A percentile compares a stretch with the other conserved stretches of the same genome.
Conservation (phyloP, 2,888 invertebrate species). For the Orthosia gracilis region DNA sequence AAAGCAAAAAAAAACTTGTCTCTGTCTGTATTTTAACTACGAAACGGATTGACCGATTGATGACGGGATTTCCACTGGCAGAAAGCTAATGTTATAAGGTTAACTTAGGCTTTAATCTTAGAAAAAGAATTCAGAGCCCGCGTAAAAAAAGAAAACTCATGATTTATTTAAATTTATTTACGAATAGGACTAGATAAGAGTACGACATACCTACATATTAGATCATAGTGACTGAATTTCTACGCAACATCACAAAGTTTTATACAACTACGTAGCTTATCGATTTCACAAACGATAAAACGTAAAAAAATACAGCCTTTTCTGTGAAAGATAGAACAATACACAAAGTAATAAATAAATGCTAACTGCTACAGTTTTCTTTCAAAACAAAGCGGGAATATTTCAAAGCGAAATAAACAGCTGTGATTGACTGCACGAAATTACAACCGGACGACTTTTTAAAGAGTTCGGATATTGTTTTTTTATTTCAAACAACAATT, state of each 20-base stretch:
- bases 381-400: slow-evolving; percentile 19
- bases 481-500: slow-evolving; percentile 10
- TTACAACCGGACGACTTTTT: slow-evolving; percentile 52
- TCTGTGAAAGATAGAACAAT: slow-evolving; percentile 24
- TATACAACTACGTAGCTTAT: not conserved
- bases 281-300: slow-evolving; percentile 34
- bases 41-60: no score
- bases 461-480: slow-evolving; percentile 28
- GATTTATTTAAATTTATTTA: no score
- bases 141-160: no score
- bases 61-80: no score
- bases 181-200: no score
- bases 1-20: no score
- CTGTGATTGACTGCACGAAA: slow-evolving; percentile 65
- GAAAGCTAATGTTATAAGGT: no score
- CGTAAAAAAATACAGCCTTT: slow-evolving; percentile 18
- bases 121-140: no score
- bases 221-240: not conserved
- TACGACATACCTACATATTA: no score
- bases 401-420: slow-evolving; percentile 59
- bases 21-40: no score
- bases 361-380: slow-evolving; percentile 20
- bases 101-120: no score
- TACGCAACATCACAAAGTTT: not conserved
- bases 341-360: slow-evolving; percentile 34